Percentiles rank a stretch among this genome's conserved stretches.
phyloP scores from a whole-genome alignment of 2,113 vertebrate species.

The Hippopotamus amphibius region DNA sequence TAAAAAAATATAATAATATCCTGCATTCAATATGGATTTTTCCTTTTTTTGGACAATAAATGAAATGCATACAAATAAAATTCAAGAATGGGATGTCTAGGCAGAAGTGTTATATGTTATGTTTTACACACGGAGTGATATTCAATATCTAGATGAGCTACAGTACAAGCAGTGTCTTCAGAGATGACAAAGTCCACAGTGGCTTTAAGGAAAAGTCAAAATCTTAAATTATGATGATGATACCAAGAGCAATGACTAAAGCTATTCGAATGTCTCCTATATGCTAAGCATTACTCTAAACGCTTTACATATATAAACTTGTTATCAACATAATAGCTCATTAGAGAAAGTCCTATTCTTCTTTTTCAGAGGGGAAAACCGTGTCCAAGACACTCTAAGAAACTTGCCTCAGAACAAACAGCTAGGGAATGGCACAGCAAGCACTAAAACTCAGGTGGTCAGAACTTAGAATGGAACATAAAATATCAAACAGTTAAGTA shows the following conservation, averaged over 20 bases:
- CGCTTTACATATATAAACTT: background rate
- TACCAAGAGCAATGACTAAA: background rate
- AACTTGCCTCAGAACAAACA: background rate
- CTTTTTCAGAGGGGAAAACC: background rate
- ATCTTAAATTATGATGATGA: background rate
- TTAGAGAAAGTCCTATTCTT: background rate
- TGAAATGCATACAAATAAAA: background rate
- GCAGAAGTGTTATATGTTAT: background rate
- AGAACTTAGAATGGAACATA: background rate
- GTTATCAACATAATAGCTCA: background rate
- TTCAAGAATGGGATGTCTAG: background rate
- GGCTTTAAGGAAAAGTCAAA: background rate
- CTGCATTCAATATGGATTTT: background rate
- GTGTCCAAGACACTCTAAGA: background rate
- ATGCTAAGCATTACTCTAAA: background rate
- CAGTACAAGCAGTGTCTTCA: background rate
- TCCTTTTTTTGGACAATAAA: background rate
- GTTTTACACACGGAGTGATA: background rate
- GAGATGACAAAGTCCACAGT: background rate
- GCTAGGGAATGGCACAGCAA: background rate
- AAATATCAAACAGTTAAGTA: background rate
- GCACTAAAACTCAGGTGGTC: background rate
- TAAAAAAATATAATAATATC: too few relatives aligned
- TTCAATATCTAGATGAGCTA: background rate
- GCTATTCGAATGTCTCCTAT: background rate